Percentiles rank a stretch among this genome's conserved stretches.
Evolutionary conservation across 2,888 invertebrate species (phyloP).

Genomic region (Strigamia transsilvanica): DNA sequence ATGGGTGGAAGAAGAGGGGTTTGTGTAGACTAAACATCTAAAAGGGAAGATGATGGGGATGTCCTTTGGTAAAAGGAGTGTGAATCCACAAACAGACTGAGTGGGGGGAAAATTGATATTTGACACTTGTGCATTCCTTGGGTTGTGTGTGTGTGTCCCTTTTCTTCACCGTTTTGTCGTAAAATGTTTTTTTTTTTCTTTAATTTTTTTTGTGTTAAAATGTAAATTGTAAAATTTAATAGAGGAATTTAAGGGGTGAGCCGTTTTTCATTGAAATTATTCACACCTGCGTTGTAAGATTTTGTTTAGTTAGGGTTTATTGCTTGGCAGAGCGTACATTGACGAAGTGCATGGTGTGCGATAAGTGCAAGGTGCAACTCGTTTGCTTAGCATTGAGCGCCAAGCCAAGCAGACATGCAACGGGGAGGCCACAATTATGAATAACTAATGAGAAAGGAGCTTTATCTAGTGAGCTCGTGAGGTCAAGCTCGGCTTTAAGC

Average conservation of each 20-base stretch:
- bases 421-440: conserved; percentile 45
- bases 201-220: background rate
- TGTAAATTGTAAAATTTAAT: background rate
- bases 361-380: conserved; percentile 47
- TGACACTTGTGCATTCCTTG: conserved; percentile 23
- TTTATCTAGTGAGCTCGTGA: conserved; percentile 43
- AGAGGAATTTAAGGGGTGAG: background rate
- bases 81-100: conserved; percentile 16
- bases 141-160: background rate
- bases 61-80: conserved; percentile 13
- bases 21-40: conserved; percentile 44
- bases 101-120: conserved; percentile 21
- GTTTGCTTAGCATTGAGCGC: conserved; percentile 38
- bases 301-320: conserved; percentile 33
- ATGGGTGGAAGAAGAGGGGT: conserved; percentile 4
- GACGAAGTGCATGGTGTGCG: conserved; percentile 32
- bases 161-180: background rate
- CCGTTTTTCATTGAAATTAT: background rate
- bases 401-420: conserved; percentile 39
- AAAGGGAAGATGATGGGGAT: conserved; percentile 35
- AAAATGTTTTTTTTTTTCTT: background rate
- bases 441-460: conserved; percentile 45
- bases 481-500: conserved; percentile 47
- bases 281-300: conserved; percentile 21
- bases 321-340: conserved; percentile 21